Evolutionary conservation across 1,140 invertebrate species (phyloP).

Genomic region (Metopolophium dirhodum): DNA sequence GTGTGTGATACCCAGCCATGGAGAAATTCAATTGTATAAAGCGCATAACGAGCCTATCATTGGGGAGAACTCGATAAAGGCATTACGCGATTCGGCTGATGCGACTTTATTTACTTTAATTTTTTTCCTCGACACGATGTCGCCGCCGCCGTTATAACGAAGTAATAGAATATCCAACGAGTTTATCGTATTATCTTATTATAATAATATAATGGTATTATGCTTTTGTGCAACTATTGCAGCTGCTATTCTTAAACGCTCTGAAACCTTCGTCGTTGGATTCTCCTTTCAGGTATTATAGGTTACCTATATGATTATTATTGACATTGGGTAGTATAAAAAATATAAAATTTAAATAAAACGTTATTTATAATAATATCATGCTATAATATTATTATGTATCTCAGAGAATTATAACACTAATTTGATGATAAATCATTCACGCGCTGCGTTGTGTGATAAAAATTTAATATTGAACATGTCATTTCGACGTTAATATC

Average conservation of each 20-base stretch:
- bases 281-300: not conserved
- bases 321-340: no score
- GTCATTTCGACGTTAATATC: not conserved
- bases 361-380: no score
- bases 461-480: constrained; percentile 8
- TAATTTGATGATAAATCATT: constrained; percentile 4
- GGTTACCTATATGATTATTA: no score
- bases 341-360: no score
- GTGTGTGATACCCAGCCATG: not conserved
- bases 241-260: not conserved
- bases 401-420: not conserved
- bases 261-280: not conserved
- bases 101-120: not conserved
- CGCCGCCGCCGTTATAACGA: not conserved
- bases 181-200: not conserved
- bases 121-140: not conserved
- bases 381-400: no score
- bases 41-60: not conserved
- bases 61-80: not conserved
- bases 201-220: not conserved
- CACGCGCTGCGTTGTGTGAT: not conserved
- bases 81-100: not conserved
- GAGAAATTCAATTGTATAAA: not conserved
- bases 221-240: not conserved
- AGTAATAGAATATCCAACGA: not conserved